These are phyloP conservation scores for Tenebrosternarchus preto DNA, from an alignment of 2,113 vertebrate genomes.

Conservation along the genomic window DNA sequence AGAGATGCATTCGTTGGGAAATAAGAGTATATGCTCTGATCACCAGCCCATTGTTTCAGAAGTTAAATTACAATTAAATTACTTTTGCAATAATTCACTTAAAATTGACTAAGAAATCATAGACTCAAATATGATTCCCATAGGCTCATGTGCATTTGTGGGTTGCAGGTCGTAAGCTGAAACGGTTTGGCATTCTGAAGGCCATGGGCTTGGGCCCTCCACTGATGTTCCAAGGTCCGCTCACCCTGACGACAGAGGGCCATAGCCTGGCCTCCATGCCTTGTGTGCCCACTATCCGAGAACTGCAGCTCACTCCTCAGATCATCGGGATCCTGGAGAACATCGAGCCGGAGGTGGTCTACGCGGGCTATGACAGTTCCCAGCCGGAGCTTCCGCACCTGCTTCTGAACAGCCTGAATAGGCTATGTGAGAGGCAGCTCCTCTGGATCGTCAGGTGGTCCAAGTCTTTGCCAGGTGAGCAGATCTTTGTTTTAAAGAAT, in stretches of 20 bases:
- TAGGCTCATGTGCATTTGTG: slow-evolving; percentile 18
- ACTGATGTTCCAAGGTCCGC: slow-evolving; percentile 79
- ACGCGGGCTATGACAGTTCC: slow-evolving; percentile 85
- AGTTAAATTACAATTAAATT: background rate
- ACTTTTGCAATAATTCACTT: too few relatives aligned
- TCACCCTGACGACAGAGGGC: slow-evolving; percentile 74
- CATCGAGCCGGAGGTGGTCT: slow-evolving; percentile 90
- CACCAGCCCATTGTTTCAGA: too few relatives aligned
- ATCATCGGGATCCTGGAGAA: slow-evolving; percentile 86
- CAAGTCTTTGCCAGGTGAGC: slow-evolving; percentile 93
- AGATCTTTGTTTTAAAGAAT: background rate
- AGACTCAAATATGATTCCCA: background rate
- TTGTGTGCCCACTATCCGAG: slow-evolving; percentile 79
- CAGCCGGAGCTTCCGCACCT: slow-evolving; percentile 84
- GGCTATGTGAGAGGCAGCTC: slow-evolving; percentile 91
- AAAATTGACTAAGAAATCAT: too few relatives aligned
- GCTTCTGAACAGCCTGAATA: slow-evolving; percentile 90
- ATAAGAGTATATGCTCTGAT: background rate
- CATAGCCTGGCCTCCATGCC: slow-evolving; percentile 79
- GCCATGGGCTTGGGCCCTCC: slow-evolving; percentile 79
- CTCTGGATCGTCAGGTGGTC: slow-evolving; percentile 97
- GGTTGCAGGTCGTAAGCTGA: slow-evolving; percentile 89
- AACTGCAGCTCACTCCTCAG: slow-evolving; percentile 83
- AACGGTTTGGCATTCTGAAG: slow-evolving; percentile 89
- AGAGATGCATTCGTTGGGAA: background rate